Evolutionary conservation across 1,140 invertebrate genomes (phyloP).

Genomic region (Heliothis subflexa): DNA sequence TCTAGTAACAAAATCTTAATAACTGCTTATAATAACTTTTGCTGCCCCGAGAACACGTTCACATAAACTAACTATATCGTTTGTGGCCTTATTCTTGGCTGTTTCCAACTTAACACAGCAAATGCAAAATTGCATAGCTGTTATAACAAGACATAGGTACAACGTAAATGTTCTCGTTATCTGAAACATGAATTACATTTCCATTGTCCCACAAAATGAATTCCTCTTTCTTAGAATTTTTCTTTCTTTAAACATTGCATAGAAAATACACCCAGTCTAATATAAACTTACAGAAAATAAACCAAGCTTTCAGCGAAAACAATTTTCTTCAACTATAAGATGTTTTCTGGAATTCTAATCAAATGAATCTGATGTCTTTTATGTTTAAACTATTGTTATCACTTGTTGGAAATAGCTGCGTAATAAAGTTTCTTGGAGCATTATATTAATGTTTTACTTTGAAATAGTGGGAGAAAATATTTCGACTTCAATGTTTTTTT

Average conservation of each 20-base stretch:
- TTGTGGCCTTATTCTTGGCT: slow-evolving; percentile 9
- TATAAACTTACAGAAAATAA: no score
- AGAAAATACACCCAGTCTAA: no score
- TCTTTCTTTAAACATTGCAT: no score
- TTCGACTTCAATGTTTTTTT: neutral
- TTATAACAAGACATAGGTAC: neutral
- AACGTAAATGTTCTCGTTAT: slow-evolving; percentile 4
- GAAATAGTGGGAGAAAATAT: neutral
- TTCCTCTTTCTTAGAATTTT: neutral
- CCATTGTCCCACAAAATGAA: slow-evolving; percentile 1
- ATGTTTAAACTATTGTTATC: no score
- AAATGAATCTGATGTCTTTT: no score
- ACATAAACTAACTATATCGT: neutral
- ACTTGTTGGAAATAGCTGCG: no score
- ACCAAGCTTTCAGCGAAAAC: no score
- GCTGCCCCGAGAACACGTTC: neutral
- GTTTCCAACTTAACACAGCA: neutral
- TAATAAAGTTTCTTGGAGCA: no score
- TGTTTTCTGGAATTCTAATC: no score
- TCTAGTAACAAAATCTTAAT: no score
- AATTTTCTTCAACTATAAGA: no score
- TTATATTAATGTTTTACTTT: neutral
- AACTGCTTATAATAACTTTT: no score
- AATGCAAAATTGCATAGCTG: neutral
- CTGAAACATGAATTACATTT: neutral